Evolutionary conservation across 1,140 invertebrate genomes (phyloP).

Genomic region (Saccostrea echinata): DNA sequence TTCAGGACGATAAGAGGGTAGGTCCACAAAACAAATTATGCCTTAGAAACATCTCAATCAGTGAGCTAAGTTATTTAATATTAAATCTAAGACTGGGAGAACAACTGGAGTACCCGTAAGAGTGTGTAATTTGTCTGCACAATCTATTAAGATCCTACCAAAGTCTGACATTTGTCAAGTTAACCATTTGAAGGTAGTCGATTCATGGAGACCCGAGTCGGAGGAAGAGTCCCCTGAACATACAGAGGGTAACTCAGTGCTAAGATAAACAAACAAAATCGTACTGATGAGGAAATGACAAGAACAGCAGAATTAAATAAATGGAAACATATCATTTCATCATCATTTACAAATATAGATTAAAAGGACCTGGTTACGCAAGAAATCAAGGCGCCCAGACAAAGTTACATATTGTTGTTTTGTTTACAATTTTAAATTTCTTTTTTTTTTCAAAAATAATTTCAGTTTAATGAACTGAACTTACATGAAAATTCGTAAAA

Average conservation of each 20-base stretch:
- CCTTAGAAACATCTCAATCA: not conserved
- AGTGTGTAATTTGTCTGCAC: constrained; percentile 8
- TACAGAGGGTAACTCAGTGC: not conserved
- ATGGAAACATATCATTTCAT: constrained; percentile 41
- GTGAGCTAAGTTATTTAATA: not conserved
- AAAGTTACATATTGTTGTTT: constrained; percentile 28
- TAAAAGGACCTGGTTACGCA: constrained; percentile 33
- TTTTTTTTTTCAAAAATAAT: too few species aligned
- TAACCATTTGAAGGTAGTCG: not conserved
- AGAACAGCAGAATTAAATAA: not conserved
- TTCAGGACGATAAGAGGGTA: not conserved
- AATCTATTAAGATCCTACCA: not conserved
- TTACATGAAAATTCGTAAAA: too few species aligned
- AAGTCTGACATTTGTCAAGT: not conserved
- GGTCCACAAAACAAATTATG: not conserved
- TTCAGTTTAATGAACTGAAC: too few species aligned
- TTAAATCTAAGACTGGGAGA: not conserved
- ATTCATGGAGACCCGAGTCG: not conserved
- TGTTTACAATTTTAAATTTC: too few species aligned
- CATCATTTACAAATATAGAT: constrained; percentile 31
- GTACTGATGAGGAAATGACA: too few species aligned
- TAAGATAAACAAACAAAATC: not conserved
- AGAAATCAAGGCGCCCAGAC: constrained; percentile 41
- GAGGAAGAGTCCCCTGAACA: not conserved
- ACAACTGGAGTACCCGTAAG: not conserved